Evolutionary conservation across 1,140 invertebrate species (phyloP), one percentile per base, ranked within the genome.

Genomic region (Sinella curviseta): DNA sequence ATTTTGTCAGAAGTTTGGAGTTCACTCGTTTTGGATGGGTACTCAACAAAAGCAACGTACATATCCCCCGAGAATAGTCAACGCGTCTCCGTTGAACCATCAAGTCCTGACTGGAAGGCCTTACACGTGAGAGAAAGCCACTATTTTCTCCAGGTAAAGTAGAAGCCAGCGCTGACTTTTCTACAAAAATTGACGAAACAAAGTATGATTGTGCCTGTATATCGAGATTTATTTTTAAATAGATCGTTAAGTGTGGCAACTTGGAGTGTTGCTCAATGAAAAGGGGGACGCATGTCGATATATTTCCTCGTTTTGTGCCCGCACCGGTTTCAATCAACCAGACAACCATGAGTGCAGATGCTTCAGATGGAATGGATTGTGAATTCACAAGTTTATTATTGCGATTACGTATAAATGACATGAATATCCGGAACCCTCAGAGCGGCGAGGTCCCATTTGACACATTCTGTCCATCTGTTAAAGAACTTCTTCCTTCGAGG

Each of bases 1-100:
- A 79, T 70, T 30, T 82, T 87, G n/a, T 80, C 85, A 74, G 83
- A 85, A 80, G 77, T 85, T 57, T 86, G 83, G 83, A 83, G 55
- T 77, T 74, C 80, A 78, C 84, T 85, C 74, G 74, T 79, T 78
- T 85, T 85, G 36, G 85, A 86, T 80, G 78, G 77, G 28, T 78
- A 85, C 82, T 65, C 39, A 20, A 20, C 20, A 12, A 12, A 12
- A 12, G 39, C 39, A 12, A 12, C 8, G 8, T 48, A 48, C 39
- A 20, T 48, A 48, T 48, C 39, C 8, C 39, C 39, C 39, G 39
- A 48, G 20, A 48, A 48, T 48, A 48, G 39, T 48, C 8, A 48
- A 48, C n/a, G 20, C 20, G 20, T 12, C 8, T 48, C 8, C 8
- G 8, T 20, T 48, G 39, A 8, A 12, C 8, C 8, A 8, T 12